Evolutionary conservation across 2,888 invertebrate species (phyloP), one percentile per base, ranked within the genome.

Genomic region (Acleris emargana): DNA sequence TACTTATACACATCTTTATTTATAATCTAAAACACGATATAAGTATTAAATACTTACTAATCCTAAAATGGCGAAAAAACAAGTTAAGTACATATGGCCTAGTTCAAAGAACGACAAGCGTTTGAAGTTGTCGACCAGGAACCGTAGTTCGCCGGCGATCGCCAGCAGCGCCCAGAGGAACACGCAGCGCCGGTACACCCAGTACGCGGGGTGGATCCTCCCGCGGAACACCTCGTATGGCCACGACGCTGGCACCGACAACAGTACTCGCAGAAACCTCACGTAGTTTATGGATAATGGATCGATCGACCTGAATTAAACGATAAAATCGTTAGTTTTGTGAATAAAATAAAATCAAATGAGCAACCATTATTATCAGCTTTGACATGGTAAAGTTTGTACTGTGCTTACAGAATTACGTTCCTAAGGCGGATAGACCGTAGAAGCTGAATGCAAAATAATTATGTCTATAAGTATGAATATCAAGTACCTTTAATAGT

Each of bases 21-120:
- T 16, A 3, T 18, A 47, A 47, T 18, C 9, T 47, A 9, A 0
- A 6, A 18, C 11, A 18, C 49, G 18, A 20, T 20, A 18, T 5
- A n/a, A n/a, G n/a, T n/a, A 25, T 47, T n/a, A 3, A 17, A 47
- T 53, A 62, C 62, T 62, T 62, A 62, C 57, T 18, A 57, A 28
- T 20, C 13, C 43, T 18, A 62, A 54, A 42, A 57, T 6, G 28
- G 50, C 43, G 32, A 62, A 18, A 17, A 57, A 62, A 5, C 42
- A 28, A 9, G 51, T 45, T 16, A 62, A 51, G 45, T 62, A 62
- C 57, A 51, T 62, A 2, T 57, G 62, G 4, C 62, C 57, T 9
- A 51, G 5, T 42, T 62, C 62, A 20, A 57, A 57, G 20, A 62
- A 57, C 0, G 62, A 45, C 25, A 62, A 57, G 6, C 25, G n/a